Conservation (phyloP, 37 sponge, comb jelly and placozoan genomes). For the Oscarella lobularis region DNA sequence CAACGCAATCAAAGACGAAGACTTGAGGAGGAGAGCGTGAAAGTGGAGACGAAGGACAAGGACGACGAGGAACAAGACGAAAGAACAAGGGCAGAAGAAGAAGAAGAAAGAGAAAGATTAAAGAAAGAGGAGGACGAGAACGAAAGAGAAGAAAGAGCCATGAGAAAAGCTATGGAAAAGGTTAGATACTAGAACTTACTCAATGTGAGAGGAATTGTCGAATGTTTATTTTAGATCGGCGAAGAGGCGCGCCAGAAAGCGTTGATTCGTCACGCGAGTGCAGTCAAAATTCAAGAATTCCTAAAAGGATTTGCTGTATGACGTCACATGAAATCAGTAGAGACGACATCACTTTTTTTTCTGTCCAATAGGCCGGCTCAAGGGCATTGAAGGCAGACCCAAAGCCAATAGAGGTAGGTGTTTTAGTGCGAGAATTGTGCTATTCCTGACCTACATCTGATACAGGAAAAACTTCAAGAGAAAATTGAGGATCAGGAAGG, state of each 20-base stretch:
- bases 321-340: not conserved
- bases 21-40: no score
- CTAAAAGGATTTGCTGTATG: not conserved
- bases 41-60: no score
- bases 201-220: not conserved
- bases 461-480: not conserved
- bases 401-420: not conserved
- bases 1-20: no score
- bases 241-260: not conserved
- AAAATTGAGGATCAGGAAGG: not conserved
- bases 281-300: not conserved
- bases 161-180: not conserved
- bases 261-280: not conserved
- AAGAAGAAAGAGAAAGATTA: no score
- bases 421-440: no score
- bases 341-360: no score
- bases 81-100: no score
- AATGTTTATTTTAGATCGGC: not conserved
- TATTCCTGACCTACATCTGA: not conserved
- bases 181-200: not conserved
- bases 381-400: not conserved
- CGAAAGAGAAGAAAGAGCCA: no score
- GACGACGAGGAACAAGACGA: no score
- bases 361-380: not conserved
- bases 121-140: no score